Evolutionary conservation across 2,888 invertebrate species (phyloP).

Genomic region (Pammene fasciana): DNA sequence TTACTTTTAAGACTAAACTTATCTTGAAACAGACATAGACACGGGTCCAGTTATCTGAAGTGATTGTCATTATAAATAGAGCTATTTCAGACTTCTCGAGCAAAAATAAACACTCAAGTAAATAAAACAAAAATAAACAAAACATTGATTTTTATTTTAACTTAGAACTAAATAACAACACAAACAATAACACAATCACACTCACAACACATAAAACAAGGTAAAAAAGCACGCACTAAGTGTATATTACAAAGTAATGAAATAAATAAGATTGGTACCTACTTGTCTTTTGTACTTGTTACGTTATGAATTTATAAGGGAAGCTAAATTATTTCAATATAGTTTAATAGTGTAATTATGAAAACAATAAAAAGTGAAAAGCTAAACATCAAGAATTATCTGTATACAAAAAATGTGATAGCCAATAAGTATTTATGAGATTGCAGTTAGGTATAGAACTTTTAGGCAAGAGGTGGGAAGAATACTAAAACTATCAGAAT

Average conservation of each 20-base stretch:
- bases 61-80: no score
- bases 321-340: background rate
- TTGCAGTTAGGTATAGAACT: background rate
- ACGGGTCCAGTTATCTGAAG: no score
- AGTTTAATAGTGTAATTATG: background rate
- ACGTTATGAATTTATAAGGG: no score
- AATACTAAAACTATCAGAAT: slow-evolving; percentile 11
- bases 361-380: no score
- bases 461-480: slow-evolving; percentile 20
- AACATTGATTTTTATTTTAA: slow-evolving; percentile 47
- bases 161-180: slow-evolving; percentile 56
- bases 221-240: slow-evolving; percentile 36
- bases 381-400: background rate
- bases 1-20: no score
- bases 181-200: slow-evolving; percentile 47
- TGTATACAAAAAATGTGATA: background rate
- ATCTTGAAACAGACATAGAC: no score
- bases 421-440: background rate
- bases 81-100: background rate
- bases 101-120: background rate
- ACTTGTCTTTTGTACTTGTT: background rate
- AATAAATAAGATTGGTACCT: slow-evolving; percentile 16
- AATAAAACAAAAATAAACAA: background rate
- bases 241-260: background rate
- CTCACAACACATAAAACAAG: slow-evolving; percentile 44